Percentiles rank a stretch among this genome's conserved stretches.
phyloP scores from a whole-genome alignment of 2,113 vertebrate species.

The Cynoglossus semilaevis region DNA sequence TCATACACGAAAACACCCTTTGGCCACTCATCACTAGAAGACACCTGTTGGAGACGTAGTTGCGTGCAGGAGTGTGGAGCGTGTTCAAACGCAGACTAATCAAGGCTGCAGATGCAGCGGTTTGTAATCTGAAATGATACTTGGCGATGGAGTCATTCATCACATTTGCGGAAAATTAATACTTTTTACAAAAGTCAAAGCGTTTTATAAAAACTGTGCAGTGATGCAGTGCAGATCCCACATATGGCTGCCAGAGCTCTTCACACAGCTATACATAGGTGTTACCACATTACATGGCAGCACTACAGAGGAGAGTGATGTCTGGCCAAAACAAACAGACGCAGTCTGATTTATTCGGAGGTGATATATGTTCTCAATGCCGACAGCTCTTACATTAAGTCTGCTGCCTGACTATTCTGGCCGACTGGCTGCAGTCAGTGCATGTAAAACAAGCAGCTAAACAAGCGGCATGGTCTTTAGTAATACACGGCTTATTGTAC shows the following conservation, averaged over 20 bases:
- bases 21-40: conserved; percentile 8
- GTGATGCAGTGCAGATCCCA: conserved; percentile 56
- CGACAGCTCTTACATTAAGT: conserved; percentile 15
- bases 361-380: conserved; percentile 47
- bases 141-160: conserved; percentile 52
- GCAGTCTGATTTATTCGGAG: conserved; percentile 53
- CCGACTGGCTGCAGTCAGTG: conserved; percentile 20
- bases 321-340: conserved; percentile 51
- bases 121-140: conserved; percentile 64
- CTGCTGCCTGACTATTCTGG: conserved; percentile 5
- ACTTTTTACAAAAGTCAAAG: conserved; percentile 42
- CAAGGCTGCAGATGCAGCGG: conserved; percentile 52
- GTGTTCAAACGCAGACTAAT: conserved; percentile 44
- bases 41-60: conserved; percentile 51
- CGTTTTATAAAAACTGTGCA: conserved; percentile 25
- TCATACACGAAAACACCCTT: conserved; percentile 20
- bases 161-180: conserved; percentile 65
- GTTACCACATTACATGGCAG: conserved; percentile 63
- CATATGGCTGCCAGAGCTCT: conserved; percentile 57
- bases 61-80: conserved; percentile 53
- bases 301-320: conserved; percentile 23
- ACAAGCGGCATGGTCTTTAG: too few relatives aligned
- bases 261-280: conserved; percentile 56
- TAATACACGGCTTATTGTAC: too few relatives aligned
- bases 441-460: conserved; percentile 7